A percentile compares a stretch with the other conserved stretches of the same genome.
phyloP scores from a whole-genome alignment of 2,113 vertebrate genomes.

The Lasiurus borealis region DNA sequence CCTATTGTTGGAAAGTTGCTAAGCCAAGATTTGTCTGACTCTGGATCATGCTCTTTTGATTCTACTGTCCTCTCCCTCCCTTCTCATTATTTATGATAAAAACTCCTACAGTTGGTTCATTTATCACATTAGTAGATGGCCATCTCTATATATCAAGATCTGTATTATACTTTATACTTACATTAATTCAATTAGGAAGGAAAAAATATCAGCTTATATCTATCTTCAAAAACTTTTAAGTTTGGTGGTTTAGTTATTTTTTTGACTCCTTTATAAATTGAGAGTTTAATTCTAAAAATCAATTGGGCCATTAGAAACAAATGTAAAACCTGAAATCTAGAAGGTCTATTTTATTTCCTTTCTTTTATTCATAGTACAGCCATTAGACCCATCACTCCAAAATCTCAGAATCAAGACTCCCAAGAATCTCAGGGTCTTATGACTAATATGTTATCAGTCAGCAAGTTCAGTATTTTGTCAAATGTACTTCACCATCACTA shows the following conservation, averaged over 20 bases:
- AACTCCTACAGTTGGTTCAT: neutral
- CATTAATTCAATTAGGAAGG: neutral
- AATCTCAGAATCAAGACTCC: slow-evolving; percentile 22
- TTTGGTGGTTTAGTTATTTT: slow-evolving; percentile 47
- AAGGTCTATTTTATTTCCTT: neutral
- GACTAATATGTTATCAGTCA: neutral
- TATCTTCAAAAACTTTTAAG: slow-evolving; percentile 23
- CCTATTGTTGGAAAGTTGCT: neutral
- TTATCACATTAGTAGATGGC: neutral
- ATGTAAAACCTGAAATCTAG: slow-evolving; percentile 3
- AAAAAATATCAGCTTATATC: neutral
- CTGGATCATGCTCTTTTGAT: neutral
- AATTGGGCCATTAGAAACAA: slow-evolving; percentile 16
- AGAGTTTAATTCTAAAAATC: slow-evolving; percentile 19
- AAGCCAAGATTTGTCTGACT: neutral
- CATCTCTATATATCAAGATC: neutral
- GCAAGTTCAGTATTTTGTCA: neutral
- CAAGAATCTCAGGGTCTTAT: slow-evolving; percentile 1
- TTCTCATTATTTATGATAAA: slow-evolving; percentile 23
- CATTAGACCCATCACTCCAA: neutral
- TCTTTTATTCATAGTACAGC: neutral
- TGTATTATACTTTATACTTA: neutral
- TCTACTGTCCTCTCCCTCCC: neutral
- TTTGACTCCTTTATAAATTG: slow-evolving; percentile 7
- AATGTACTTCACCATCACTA: neutral